Evolutionary conservation across 2,113 vertebrate species (phyloP), one percentile per base, ranked within the genome.

Genomic region (Psettodes erumei): DNA sequence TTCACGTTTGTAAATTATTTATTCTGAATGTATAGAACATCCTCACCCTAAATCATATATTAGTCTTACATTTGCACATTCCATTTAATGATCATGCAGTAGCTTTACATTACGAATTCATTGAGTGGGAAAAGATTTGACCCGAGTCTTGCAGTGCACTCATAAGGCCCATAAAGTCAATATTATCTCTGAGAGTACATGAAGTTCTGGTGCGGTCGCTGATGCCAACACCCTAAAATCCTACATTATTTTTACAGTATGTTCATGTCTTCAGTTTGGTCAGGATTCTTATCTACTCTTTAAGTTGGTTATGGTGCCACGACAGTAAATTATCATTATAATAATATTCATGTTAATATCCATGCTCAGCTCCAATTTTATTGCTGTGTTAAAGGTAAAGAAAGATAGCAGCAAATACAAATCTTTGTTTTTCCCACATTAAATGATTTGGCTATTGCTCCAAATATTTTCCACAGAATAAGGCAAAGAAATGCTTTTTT

Each of bases 21-120:
- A 89, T 77, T 42, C 2, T 74, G 37, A 43, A 78, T 68, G 59
- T 74, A 88, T 47, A 60, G 63, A 65, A 75, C 47, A 69, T 59
- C 51, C 13, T 12, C 5, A 7, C n/a, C 35, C 37, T 65, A 80
- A 90, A 82, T 80, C 72, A 82, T 66, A 84, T 75, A 87, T 87
- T 86, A 75, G 70, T 80, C 38, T 79, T 78, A 74, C 79, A 88
- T 92, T 81, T 85, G 82, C 81, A 86, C 48, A 50, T 80, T 75
- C 51, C 75, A 81, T 81, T 81, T 69, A 86, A 40, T 45, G 38
- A 71, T 74, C 71, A 71, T 54, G 73, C 59, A 30, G 59, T 16
- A 30, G 38, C 13, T 76, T 67, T 72, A 42, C 37, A 83, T 86
- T 71, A 82, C 12, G 38, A 67, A 88, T 86, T 60, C n/a, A 78